Evolutionary conservation across 2,113 vertebrate genomes (phyloP).

Genomic region (Sinocyclocheilus grahami): DNA sequence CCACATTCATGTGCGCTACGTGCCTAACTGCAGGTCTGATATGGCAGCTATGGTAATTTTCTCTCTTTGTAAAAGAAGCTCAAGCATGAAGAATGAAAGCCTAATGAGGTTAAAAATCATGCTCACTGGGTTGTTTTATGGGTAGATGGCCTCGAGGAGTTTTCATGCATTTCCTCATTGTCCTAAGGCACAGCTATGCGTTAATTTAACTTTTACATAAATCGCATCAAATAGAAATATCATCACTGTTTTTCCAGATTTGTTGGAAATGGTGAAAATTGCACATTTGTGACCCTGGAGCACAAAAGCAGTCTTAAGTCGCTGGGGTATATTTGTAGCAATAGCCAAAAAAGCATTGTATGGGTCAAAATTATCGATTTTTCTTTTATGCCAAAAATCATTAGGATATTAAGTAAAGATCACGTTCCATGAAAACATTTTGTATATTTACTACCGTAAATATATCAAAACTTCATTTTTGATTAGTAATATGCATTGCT

Average conservation of each 20-base stretch:
- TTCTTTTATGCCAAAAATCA: too few species aligned
- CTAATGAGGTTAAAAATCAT: slow-evolving; percentile 1
- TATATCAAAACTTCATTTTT: too few species aligned
- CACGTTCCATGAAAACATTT: too few species aligned
- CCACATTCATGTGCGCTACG: slow-evolving; percentile 7
- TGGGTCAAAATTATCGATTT: too few species aligned
- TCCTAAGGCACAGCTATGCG: slow-evolving; percentile 47
- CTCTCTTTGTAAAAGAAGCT: slow-evolving; percentile 4
- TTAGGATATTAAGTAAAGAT: too few species aligned
- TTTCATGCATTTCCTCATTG: neutral
- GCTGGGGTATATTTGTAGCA: too few species aligned
- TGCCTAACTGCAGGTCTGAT: neutral
- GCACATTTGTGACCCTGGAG: too few species aligned
- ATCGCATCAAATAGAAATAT: neutral
- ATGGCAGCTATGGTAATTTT: neutral
- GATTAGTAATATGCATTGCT: too few species aligned
- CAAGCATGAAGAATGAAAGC: neutral
- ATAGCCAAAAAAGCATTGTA: too few species aligned
- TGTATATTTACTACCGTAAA: too few species aligned
- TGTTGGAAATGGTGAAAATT: neutral
- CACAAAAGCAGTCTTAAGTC: too few species aligned
- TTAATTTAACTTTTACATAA: slow-evolving; percentile 58
- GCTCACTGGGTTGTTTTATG: neutral
- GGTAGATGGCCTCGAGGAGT: neutral
- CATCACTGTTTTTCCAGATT: neutral